Evolutionary conservation across 2,797 vertebrate genomes (phyloP).

Genomic region (Sebastes taczanowskii): DNA sequence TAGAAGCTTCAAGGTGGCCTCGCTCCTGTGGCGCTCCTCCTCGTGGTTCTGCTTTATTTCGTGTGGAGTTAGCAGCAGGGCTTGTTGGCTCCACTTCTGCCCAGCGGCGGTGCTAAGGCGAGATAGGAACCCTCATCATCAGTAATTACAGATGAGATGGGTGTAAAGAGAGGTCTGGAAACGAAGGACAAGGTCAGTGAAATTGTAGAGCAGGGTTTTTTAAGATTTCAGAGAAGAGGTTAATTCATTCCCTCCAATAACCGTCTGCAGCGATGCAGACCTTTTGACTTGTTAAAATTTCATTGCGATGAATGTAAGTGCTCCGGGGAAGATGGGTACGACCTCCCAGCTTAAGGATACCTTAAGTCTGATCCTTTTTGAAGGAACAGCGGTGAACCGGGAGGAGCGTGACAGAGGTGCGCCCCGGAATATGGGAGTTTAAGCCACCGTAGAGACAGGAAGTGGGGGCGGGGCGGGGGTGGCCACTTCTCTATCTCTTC

Average conservation of each 20-base stretch:
- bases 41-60: neutral
- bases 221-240: constrained; percentile 17
- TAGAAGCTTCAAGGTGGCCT: constrained; percentile 33
- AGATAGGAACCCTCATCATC: neutral
- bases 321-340: constrained; percentile 18
- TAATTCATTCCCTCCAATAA: constrained; percentile 28
- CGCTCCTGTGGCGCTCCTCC: constrained; percentile 26
- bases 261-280: constrained; percentile 4
- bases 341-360: constrained; percentile 32
- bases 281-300: constrained; percentile 39
- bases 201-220: constrained; percentile 1
- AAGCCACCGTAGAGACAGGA: constrained; percentile 49
- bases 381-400: constrained; percentile 19
- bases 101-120: neutral
- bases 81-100: constrained; percentile 3
- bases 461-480: neutral
- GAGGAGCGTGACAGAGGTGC: constrained; percentile 50
- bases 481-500: constrained; percentile 1
- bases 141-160: constrained; percentile 8
- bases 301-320: constrained; percentile 15
- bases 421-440: constrained; percentile 16
- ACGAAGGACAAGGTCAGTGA: neutral
- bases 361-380: constrained; percentile 17
- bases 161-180: constrained; percentile 10
- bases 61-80: neutral